These are phyloP conservation scores for Chromis chromis DNA, from an alignment of 2,797 vertebrate species.

Conservation along the genomic window DNA sequence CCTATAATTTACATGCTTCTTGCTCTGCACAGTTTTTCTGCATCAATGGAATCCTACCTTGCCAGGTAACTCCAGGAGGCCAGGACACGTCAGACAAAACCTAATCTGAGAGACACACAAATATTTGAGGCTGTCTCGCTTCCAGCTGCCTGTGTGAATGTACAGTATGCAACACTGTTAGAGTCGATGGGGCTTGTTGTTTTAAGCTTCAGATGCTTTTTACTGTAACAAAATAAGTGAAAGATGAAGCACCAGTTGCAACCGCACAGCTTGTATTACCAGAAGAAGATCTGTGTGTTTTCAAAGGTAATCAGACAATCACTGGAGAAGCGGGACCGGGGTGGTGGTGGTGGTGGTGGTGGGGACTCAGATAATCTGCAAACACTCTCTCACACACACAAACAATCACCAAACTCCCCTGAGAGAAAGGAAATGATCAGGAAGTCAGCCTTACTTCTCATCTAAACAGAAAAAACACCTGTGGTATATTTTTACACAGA, in stretches of 20 bases:
- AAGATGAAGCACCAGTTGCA: slow-evolving; percentile 58
- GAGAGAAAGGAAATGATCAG: slow-evolving; percentile 72
- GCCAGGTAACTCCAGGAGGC: slow-evolving; percentile 36
- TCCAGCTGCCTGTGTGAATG: not conserved
- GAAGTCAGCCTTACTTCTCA: slow-evolving; percentile 60
- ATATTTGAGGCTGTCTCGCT: slow-evolving; percentile 6
- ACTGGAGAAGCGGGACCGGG: slow-evolving; percentile 3
- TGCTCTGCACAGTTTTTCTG: not conserved
- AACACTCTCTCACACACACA: slow-evolving; percentile 8
- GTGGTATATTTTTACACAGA: slow-evolving; percentile 44
- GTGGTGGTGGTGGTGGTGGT: slow-evolving; percentile 13
- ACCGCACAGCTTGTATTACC: slow-evolving; percentile 36
- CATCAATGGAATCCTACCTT: slow-evolving; percentile 37
- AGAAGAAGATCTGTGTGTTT: slow-evolving; percentile 55
- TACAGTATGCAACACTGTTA: not conserved
- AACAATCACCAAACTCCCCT: slow-evolving; percentile 41
- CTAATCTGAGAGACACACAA: slow-evolving; percentile 23
- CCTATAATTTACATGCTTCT: not conserved
- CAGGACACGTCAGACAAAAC: slow-evolving; percentile 15
- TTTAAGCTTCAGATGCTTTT: not conserved
- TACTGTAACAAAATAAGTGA: slow-evolving; percentile 13
- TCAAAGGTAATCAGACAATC: slow-evolving; percentile 61
- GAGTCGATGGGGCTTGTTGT: slow-evolving; percentile 2
- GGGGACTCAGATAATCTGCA: slow-evolving; percentile 32
- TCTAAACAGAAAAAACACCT: slow-evolving; percentile 66